Evolutionary conservation across 1,140 invertebrate genomes (phyloP).

Genomic region (Papilio dardanus): DNA sequence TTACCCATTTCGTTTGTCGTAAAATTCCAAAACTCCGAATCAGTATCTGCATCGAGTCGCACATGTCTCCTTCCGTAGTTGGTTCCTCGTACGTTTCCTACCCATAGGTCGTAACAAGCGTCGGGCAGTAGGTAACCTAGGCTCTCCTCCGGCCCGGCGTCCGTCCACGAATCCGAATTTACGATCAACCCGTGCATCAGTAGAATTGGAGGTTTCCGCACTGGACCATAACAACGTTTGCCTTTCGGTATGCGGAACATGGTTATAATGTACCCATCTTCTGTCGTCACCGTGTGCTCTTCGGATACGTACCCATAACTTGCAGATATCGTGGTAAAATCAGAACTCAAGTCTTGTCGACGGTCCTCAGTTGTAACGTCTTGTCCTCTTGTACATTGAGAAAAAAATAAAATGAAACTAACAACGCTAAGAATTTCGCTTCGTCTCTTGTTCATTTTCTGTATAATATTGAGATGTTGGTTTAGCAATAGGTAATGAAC

Average conservation of each 20-base stretch:
- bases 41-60: conserved; percentile 80
- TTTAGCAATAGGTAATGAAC: background rate
- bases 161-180: conserved; percentile 86
- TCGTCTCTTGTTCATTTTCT: background rate
- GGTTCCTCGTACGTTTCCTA: conserved; percentile 88
- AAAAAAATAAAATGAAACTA: background rate
- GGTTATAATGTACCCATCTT: conserved; percentile 81
- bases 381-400: background rate
- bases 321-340: background rate
- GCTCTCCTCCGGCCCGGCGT: conserved; percentile 84
- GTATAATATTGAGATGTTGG: background rate
- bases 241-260: conserved; percentile 73
- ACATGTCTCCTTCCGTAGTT: conserved; percentile 84
- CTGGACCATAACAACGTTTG: conserved; percentile 44
- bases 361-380: too few relatives aligned
- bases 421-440: background rate
- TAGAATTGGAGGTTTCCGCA: conserved; percentile 54
- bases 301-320: conserved; percentile 58
- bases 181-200: conserved; percentile 86
- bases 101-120: conserved; percentile 90
- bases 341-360: too few relatives aligned
- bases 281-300: conserved; percentile 64
- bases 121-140: conserved; percentile 87
- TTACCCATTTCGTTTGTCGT: conserved; percentile 87
- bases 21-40: conserved; percentile 80